Evolutionary conservation across 2,888 invertebrate genomes (phyloP), one percentile per base, ranked within the genome.

Genomic region (Athrips mouffetella): DNA sequence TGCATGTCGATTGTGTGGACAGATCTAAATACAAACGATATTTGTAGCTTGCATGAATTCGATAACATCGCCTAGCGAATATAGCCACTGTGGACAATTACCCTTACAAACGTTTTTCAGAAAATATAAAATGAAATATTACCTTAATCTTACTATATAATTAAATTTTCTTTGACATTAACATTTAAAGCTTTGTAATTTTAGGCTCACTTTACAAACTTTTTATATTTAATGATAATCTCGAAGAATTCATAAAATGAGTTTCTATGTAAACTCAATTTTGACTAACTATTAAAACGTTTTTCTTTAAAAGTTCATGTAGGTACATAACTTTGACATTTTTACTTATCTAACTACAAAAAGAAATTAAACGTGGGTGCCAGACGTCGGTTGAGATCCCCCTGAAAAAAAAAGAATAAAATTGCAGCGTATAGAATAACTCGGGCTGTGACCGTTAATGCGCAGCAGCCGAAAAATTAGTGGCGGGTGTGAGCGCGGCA

Each of bases 181-280:
- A 73, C 67, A 68, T 61, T 85, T 86, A 86, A 86, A 86, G 85
- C 86, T 86, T 79, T 70, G 51, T 55, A 61, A 70, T 73, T 79
- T 80, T 82, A 82, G 79, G 78, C 77, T 76, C 57, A 47, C 55
- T 50, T 37, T n/a, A 25, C 25, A 27, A n/a, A 10, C n/a, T 1
- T 33, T 23, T 25, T 21, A 25, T 10, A 40, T 11, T 15, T 13
- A 15, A 23, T 41, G 11, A 21, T 8, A 1, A n/a, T n/a, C 2
- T 3, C 16, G 6, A 8, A 11, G 20, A 30, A 20, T 31, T 45
- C 7, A 45, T 21, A 45, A 13, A 31, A 45, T 15, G 31, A 16
- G 29, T 49, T 48, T 41, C 10, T 18, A 27, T 41, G 7, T 4
- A 23, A 15, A 40, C 10, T 13, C 15, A 3, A 11, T 27, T 41